Base-by-base conservation (phyloP, 2,797 vertebrate genomes). In the Aulostomus chinensis region DNA sequence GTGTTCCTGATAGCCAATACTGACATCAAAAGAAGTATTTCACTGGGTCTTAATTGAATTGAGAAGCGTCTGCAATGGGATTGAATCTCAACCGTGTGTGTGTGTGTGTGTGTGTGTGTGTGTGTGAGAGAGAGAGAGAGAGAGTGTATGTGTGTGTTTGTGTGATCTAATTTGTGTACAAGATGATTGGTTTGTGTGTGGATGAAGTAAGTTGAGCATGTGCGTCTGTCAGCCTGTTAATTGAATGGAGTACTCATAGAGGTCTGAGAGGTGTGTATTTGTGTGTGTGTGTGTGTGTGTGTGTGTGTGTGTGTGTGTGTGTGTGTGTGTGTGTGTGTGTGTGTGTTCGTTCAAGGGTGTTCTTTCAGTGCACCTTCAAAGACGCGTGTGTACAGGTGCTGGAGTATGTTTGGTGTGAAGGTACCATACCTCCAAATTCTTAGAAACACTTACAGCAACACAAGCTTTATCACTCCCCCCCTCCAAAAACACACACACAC, bases 1-100 rank as follows among this genome's bases (percentile, higher is more conserved):
- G 77, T 76, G 70, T 66, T 69, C 30, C 81, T 78, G 74, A 85
- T 81, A 70, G 71, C 73, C 80, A 84, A 83, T 85, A 76, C 66
- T 65, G 62, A 84, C 46, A 87, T 89, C 87, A 89, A 89, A 88
- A 78, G 85, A 78, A 45, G 26, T 32, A 61, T 75, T 67, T 55
- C 28, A 31, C 35, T 61, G 52, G 68, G 50, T 64, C 63, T 84
- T 86, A 83, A 86, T 86, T 88, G 84, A 79, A 86, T 62, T 52
- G 74, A 76, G 54, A 68, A 53, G 67, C 55, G 12, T 62, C 68
- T 48, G 62, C 67, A 47, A 53, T 9, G 11, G 50, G 62, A 69
- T 40, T 71, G 63, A 45, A 76, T 73, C 51, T 62, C 38, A 68
- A 52, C 59, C 57, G 26, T 55, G 47, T 18, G 34, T 59, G 58